Percentiles rank a stretch among this genome's conserved stretches.
Conservation (phyloP, 1,140 invertebrate genomes). For the Cheumatopsyche charites region DNA sequence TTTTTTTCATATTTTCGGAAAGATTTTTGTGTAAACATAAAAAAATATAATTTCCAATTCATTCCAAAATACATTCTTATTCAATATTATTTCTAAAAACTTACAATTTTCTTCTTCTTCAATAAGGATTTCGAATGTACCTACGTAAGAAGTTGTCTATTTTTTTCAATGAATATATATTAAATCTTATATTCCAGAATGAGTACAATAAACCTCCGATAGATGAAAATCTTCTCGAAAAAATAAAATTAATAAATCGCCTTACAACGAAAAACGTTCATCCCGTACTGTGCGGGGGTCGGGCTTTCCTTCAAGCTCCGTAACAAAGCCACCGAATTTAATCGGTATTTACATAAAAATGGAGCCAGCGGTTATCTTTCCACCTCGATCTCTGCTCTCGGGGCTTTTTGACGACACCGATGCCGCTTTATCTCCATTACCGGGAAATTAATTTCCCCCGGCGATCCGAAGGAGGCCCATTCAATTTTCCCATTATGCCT, state of each 20-base stretch:
- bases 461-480: conserved; percentile 1
- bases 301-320: background rate
- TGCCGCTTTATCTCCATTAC: conserved; percentile 23
- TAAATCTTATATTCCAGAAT: too few species aligned
- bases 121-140: too few species aligned
- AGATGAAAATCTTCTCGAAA: background rate
- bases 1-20: too few species aligned
- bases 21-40: too few species aligned
- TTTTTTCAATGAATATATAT: too few species aligned
- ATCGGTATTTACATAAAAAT: conserved; percentile 34
- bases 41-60: too few species aligned
- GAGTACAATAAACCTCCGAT: too few species aligned
- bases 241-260: conserved; percentile 1
- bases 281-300: too few species aligned
- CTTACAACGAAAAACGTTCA: background rate
- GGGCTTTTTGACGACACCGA: conserved; percentile 28
- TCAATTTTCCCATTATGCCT: conserved; percentile 16
- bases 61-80: too few species aligned
- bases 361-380: conserved; percentile 6
- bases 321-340: conserved; percentile 10
- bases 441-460: conserved; percentile 31
- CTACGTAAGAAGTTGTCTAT: too few species aligned
- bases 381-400: background rate
- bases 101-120: too few species aligned
- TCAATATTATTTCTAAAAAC: too few species aligned